Evolutionary conservation across 2,888 invertebrate species (phyloP).

Genomic region (Sisyra terminalis): DNA sequence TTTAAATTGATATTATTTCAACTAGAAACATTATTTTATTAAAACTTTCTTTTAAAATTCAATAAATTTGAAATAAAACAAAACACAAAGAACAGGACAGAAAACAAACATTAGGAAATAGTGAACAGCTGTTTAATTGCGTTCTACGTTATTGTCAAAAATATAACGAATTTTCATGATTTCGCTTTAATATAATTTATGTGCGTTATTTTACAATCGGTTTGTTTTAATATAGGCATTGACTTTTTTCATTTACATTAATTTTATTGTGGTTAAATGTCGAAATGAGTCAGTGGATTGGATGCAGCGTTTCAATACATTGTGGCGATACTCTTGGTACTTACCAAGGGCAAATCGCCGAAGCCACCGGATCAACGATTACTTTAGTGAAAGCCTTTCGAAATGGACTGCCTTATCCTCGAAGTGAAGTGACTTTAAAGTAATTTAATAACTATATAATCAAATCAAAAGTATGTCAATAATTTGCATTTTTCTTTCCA

Average conservation of each 20-base stretch:
- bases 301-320: constrained; percentile 70
- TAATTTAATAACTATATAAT: constrained; percentile 20
- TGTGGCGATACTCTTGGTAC: constrained; percentile 61
- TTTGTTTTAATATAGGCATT: background rate
- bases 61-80: too few relatives aligned
- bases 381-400: constrained; percentile 67
- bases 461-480: too few relatives aligned
- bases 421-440: constrained; percentile 44
- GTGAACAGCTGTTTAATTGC: background rate
- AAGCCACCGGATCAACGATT: constrained; percentile 52
- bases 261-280: background rate
- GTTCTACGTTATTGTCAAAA: background rate
- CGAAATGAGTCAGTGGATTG: constrained; percentile 47
- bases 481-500: constrained; percentile 27
- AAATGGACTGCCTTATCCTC: constrained; percentile 52
- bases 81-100: too few relatives aligned
- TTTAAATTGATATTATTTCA: background rate
- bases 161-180: background rate
- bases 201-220: background rate
- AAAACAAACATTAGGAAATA: too few relatives aligned
- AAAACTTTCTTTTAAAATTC: too few relatives aligned
- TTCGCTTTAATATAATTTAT: background rate
- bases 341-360: constrained; percentile 64
- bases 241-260: too few relatives aligned
- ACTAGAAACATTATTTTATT: too few relatives aligned